Evolutionary conservation across 2,113 vertebrate species (phyloP).

Genomic region (Scatophagus argus): DNA sequence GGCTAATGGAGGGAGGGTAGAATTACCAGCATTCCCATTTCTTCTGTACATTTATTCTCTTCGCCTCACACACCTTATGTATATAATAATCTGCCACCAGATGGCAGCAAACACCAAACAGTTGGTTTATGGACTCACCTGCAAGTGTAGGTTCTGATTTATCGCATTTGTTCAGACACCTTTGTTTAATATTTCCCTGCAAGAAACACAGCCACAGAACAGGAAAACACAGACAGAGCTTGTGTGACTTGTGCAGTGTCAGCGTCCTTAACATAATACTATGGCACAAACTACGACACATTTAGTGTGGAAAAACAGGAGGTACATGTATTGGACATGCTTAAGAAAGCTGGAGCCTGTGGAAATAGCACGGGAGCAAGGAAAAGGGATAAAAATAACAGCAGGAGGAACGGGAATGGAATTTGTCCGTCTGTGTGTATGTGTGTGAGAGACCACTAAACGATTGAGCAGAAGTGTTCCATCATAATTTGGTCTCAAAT

Average conservation of each 20-base stretch:
- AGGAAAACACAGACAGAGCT: background rate
- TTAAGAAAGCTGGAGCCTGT: slow-evolving; percentile 16
- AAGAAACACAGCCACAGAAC: slow-evolving; percentile 25
- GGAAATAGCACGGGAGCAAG: slow-evolving; percentile 49
- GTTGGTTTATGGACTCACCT: slow-evolving; percentile 52
- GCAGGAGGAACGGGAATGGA: slow-evolving; percentile 35
- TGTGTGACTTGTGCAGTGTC: background rate
- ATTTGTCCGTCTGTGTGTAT: slow-evolving; percentile 37
- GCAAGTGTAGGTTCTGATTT: slow-evolving; percentile 60
- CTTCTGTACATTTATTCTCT: slow-evolving; percentile 9
- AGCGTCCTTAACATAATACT: background rate
- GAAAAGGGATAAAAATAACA: slow-evolving; percentile 62
- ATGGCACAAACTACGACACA: slow-evolving; percentile 12
- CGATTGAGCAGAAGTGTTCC: slow-evolving; percentile 69
- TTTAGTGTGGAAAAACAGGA: slow-evolving; percentile 29
- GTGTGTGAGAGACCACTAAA: slow-evolving; percentile 60
- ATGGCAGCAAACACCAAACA: slow-evolving; percentile 57
- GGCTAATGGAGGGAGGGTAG: background rate
- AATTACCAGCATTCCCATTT: background rate
- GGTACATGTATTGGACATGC: slow-evolving; percentile 30
- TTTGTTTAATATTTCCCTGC: slow-evolving; percentile 61
- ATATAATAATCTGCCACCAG: slow-evolving; percentile 46
- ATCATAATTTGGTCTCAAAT: slow-evolving; percentile 68
- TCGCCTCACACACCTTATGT: background rate
- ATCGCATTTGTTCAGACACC: background rate